Percentiles rank a stretch among this genome's conserved stretches.
Evolutionary conservation across 53 echinoderm and acorn worm species (phyloP).

Genomic region (Crossaster papposus): DNA sequence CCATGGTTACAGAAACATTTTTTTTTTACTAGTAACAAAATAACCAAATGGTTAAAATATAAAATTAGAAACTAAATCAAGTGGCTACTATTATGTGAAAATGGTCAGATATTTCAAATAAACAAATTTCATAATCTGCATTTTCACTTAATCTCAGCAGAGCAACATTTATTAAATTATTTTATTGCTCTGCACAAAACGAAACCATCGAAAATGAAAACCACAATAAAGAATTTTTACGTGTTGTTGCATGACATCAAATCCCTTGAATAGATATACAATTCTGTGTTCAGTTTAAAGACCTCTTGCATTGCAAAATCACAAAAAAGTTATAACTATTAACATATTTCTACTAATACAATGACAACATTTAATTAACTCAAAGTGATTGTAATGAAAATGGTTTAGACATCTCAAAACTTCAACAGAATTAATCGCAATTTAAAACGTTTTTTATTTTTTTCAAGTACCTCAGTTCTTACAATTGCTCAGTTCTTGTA

Average conservation of each 20-base stretch:
- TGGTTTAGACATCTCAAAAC: background rate
- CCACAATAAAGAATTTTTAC: background rate
- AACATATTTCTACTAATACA: background rate
- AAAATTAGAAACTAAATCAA: slow-evolving; percentile 11
- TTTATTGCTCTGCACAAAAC: background rate
- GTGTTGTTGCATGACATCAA: background rate
- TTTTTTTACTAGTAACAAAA: background rate
- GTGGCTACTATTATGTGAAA: background rate
- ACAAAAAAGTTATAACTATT: background rate
- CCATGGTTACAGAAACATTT: background rate
- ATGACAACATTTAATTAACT: background rate
- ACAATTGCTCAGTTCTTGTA: too few species aligned
- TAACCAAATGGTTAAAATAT: slow-evolving; percentile 9
- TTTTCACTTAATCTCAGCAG: background rate
- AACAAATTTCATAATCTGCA: background rate
- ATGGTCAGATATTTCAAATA: background rate
- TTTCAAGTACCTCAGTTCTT: too few species aligned
- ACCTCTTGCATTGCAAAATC: background rate
- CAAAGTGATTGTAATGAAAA: background rate
- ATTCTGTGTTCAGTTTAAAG: background rate
- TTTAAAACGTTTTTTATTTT: too few species aligned
- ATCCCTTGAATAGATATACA: background rate
- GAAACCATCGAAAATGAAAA: background rate
- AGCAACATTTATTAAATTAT: background rate
- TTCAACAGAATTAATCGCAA: too few species aligned